Conservation (phyloP, 2,113 vertebrate genomes). For the Rhinolophus ferrumequinum region DNA sequence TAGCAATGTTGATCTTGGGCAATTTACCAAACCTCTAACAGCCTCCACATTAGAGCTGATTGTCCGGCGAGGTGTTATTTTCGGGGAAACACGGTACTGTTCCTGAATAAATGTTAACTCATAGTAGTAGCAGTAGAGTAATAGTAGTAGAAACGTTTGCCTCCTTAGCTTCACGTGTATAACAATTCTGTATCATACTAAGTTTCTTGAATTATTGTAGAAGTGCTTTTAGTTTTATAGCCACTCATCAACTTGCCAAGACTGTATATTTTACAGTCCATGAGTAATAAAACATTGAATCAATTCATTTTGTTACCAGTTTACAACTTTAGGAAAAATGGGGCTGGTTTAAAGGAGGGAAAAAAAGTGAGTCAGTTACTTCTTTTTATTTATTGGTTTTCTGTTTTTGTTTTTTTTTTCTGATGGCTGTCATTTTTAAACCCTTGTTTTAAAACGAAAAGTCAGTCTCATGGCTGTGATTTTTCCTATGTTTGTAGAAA, state of each 20-base stretch:
- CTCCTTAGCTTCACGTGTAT: not conserved
- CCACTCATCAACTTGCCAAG: constrained; percentile 67
- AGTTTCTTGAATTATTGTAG: constrained; percentile 41
- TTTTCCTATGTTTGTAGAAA: constrained; percentile 35
- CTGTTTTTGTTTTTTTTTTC: not conserved
- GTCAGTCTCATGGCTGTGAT: not conserved
- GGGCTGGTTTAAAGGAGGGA: not conserved
- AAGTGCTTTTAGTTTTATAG: constrained; percentile 11
- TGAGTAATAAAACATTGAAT: constrained; percentile 57
- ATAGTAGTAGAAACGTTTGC: not conserved
- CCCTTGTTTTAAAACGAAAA: constrained; percentile 28
- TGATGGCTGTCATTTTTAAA: constrained; percentile 42
- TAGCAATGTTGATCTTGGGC: not conserved
- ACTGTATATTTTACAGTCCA: constrained; percentile 21
- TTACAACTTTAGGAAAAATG: constrained; percentile 27
- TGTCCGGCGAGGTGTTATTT: too few species aligned
- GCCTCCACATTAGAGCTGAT: too few species aligned
- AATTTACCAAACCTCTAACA: not conserved
- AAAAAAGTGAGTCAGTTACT: not conserved
- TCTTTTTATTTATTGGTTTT: not conserved
- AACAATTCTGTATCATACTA: not conserved
- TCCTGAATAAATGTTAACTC: not conserved
- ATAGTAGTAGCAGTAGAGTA: not conserved
- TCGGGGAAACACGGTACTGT: not conserved
- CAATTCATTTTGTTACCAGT: constrained; percentile 56